Evolutionary conservation across 2,113 vertebrate species (phyloP), one percentile per base, ranked within the genome.

Genomic region (Pituophis catenifer): DNA sequence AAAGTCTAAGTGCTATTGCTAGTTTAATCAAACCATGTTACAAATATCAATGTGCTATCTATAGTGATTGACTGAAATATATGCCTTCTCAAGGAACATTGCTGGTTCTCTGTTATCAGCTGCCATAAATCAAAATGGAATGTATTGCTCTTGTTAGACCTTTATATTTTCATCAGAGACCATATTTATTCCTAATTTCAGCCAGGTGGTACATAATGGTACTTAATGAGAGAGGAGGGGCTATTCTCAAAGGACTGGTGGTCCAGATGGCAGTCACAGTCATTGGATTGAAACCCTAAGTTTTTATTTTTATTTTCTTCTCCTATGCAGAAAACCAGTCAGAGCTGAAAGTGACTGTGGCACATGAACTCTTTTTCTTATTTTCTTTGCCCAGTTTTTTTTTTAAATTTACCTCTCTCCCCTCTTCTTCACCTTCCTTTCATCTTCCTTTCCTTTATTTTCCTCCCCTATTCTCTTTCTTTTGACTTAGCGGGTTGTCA

Each of bases 41-140:
- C 8, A 8, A 86, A 2, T 65, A 91, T 59, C 8, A 54, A 50
- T 26, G 38, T 0, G 21, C 1, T 81, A 52, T 53, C 33, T 93
- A 94, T 10, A 6, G 33, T 19, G 92, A 48, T 1, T 70, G 62
- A 70, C 29, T 85, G 88, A 94, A 93, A 92, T 52, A 90, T 52
- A 70, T 26, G 0, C 44, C 0, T 57, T 0, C 23, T 44, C 81
- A 92, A 2, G 33, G 33, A 81, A 50, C 24, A 59, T 11, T 50
- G 44, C 48, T 65, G 86, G 5, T 58, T 92, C 38, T 3, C 33
- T 89, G 33, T 19, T 38, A 93, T 52, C 29, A 50, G 13, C 0
- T 2, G 11, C 44, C 12, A 8, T 91, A 86, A 85, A 93, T 89
- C 93, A 9, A 54, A 88, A 92, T 89, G 53, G 8, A 29, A 17